Percentiles rank a stretch among this genome's conserved stretches.
Conservation (phyloP, 2,888 invertebrate genomes). For the Yponomeuta plumbellus region DNA sequence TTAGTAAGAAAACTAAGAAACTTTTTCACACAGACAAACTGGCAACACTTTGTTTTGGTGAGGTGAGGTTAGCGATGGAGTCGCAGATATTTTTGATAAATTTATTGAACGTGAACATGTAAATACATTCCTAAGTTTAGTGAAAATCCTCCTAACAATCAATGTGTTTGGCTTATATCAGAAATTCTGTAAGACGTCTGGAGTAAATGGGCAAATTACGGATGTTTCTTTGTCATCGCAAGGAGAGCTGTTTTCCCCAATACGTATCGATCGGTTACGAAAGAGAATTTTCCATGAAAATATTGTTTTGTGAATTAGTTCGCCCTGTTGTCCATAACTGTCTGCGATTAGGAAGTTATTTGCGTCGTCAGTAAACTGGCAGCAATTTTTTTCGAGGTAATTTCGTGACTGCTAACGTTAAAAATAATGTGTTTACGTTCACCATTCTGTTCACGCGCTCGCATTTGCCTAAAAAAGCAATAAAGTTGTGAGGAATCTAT, state of each 20-base stretch:
- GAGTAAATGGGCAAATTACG: slow-evolving; percentile 8
- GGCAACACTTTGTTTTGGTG: slow-evolving; percentile 37
- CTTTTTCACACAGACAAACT: background rate
- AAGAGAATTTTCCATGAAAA: slow-evolving; percentile 51
- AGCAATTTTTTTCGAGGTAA: background rate
- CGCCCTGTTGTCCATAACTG: background rate
- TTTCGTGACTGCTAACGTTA: slow-evolving; percentile 35
- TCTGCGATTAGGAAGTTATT: slow-evolving; percentile 11
- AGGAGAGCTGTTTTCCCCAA: slow-evolving; percentile 56
- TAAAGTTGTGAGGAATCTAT: slow-evolving; percentile 35
- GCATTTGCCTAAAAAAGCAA: slow-evolving; percentile 36
- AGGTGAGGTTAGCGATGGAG: slow-evolving; percentile 60
- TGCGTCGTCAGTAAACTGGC: background rate
- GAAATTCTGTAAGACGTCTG: background rate
- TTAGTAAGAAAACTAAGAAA: too few relatives aligned
- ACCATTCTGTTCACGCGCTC: slow-evolving; percentile 33
- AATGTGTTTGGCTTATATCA: background rate
- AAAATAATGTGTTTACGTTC: slow-evolving; percentile 43
- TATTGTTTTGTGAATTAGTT: slow-evolving; percentile 34
- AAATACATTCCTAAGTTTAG: slow-evolving; percentile 33
- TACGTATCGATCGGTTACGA: slow-evolving; percentile 73
- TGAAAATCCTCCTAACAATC: slow-evolving; percentile 21
- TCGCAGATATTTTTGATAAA: slow-evolving; percentile 52
- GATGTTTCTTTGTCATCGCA: slow-evolving; percentile 62
- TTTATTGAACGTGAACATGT: slow-evolving; percentile 47